A percentile compares a stretch with the other conserved stretches of the same genome.
Conservation (phyloP, 2,888 invertebrate genomes). For the Lepetodrilus schrolli region DNA sequence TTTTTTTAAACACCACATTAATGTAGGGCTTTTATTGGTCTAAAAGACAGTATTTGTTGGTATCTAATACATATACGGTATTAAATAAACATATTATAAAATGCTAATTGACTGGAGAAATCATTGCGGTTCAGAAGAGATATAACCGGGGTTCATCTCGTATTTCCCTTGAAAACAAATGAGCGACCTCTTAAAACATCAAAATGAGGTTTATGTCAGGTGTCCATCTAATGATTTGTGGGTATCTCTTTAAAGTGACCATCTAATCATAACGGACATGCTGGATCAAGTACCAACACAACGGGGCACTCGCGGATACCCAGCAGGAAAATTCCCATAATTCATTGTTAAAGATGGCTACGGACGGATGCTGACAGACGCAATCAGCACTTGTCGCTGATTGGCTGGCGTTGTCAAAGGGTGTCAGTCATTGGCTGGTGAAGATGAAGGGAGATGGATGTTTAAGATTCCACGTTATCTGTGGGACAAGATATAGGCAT, state of each 20-base stretch:
- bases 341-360: slow-evolving; percentile 23
- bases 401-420: slow-evolving; percentile 5
- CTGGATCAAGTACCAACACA: neutral
- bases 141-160: too few species aligned
- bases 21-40: too few species aligned
- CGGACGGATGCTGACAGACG: slow-evolving; percentile 2
- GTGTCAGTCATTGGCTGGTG: slow-evolving; percentile 19
- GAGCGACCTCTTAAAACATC: too few species aligned
- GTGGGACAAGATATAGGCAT: neutral
- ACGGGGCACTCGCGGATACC: neutral
- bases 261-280: neutral
- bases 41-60: too few species aligned
- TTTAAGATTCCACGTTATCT: neutral
- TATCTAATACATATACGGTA: too few species aligned
- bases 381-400: slow-evolving; percentile 2
- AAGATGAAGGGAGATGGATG: slow-evolving; percentile 22
- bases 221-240: neutral
- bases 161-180: too few species aligned
- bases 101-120: too few species aligned
- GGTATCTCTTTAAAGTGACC: neutral
- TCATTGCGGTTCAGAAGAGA: too few species aligned
- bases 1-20: too few species aligned
- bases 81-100: too few species aligned
- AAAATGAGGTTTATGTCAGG: neutral
- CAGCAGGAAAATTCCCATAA: slow-evolving; percentile 16